Evolutionary conservation across 2,888 invertebrate genomes (phyloP), one percentile per base, ranked within the genome.

Genomic region (Muschampia plurimacula): DNA sequence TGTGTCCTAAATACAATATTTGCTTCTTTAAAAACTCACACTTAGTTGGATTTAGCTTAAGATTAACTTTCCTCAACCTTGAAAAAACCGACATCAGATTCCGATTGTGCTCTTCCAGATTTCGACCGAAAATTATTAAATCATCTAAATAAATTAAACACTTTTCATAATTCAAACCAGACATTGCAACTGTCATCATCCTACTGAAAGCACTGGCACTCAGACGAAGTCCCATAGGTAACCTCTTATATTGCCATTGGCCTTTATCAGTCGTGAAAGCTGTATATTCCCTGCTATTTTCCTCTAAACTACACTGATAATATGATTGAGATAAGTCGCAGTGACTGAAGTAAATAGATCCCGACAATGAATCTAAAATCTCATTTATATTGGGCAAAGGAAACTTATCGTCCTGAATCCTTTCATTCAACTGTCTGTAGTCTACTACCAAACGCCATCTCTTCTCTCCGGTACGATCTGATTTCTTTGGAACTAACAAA

Each of bases 201-300:
- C 49, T 49, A 49, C 49, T 49, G n/a, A 49, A 49, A n/a, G n/a
- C 49, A 49, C 49, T 49, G n/a, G 49, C n/a, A n/a, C 49, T 49
- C 7, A 49, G 5, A 5, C n/a, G n/a, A n/a, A 49, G 49, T 6
- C 49, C 49, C 49, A 49, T 49, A 6, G 49, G 49, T n/a, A 49
- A n/a, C n/a, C 49, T 49, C 4, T 49, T 49, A n/a, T n/a, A n/a
- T 6, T 49, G 49, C n/a, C n/a, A 49, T 6, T 49, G 49, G 0
- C 49, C 49, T 49, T n/a, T n/a, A n/a, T 49, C n/a, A 5, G 49
- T 49, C 4, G 49, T 49, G 7, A 49, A 49, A 5, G 49, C 49
- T n/a, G 49, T 49, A 49, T 49, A 49, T n/a, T 49, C n/a, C 8
- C 49, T 49, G n/a, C 49, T 49, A 2, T 5, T 5, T n/a, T 49